Base-by-base conservation (phyloP, 2,888 invertebrate species). In the Disparrhopalites patrizii region DNA sequence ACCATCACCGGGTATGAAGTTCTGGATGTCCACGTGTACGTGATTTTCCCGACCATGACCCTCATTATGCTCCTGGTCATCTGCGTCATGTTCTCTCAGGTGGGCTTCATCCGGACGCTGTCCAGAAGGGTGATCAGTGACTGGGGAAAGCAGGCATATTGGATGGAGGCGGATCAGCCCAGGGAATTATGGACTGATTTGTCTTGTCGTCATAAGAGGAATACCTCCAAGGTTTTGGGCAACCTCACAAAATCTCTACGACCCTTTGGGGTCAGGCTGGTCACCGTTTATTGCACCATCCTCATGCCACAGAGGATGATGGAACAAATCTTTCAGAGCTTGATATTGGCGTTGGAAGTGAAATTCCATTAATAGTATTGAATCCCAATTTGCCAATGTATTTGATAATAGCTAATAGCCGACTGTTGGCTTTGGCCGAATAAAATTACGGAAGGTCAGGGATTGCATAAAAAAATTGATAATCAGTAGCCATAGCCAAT, bases 251-350 rank as follows among this genome's bases (percentile, higher is more conserved):
- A 23, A 36, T 5, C 20, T 31, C 30, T 60, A 28, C 28, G 50
- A 28, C 47, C 47, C 8, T 60, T 47, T 28, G 60, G 60, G 2
- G 18, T 43, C 27, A n/a, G 47, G 8, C 5, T 60, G 1, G 10
- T 47, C 18, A 50, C 50, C 1, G 23, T 60, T 47, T 60, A 60
- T 30, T 60, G 60, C 30, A 60, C 18, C 3, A 8, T 60, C 3
- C n/a, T 31, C 47, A 60, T 50, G 10, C 60, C 60, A 18, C 60
- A 60, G 18, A 47, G 50, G 23, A 60, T 60, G 60, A 50, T 47
- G 20, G 60, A 60, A 18, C 60, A 60, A 47, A n/a, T 60, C 18
- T 20, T 60, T 1, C 47, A 30, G 28, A 50, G 33, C 18, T 50
- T 60, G 3, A 31, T 60, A 15, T 31, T 60, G 2, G 13, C 30